Conservation (phyloP, 1,140 invertebrate genomes). For the Temnothorax longispinosus region DNA sequence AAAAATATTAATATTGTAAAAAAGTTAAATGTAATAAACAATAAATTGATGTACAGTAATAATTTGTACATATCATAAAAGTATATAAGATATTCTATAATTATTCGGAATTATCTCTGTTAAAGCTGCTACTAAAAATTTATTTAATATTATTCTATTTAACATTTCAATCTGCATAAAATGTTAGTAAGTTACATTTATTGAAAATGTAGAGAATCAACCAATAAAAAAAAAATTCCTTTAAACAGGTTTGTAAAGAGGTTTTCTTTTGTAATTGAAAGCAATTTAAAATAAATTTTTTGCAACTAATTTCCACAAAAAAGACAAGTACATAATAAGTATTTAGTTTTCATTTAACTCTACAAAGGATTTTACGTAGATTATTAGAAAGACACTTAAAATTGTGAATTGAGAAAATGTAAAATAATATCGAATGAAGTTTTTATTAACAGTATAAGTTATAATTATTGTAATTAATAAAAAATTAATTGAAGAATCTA, state of each 20-base stretch:
- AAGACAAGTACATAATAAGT: background rate
- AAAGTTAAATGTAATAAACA: background rate
- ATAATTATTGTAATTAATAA: background rate
- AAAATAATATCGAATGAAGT: background rate
- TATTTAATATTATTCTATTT: background rate
- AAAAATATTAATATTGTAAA: background rate
- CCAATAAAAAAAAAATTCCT: background rate
- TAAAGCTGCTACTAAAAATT: background rate
- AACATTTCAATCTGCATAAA: background rate
- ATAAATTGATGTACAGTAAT: background rate
- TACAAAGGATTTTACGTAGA: background rate
- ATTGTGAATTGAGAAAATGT: background rate
- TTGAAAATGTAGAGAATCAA: background rate
- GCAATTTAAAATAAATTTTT: background rate
- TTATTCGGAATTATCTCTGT: background rate
- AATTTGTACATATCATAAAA: background rate
- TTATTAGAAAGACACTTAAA: background rate
- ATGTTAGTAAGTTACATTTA: conserved; percentile 10
- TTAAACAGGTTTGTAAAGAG: background rate
- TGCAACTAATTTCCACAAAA: background rate
- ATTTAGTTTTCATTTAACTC: background rate
- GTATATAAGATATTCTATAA: background rate
- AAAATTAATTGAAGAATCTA: background rate
- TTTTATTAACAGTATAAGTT: background rate
- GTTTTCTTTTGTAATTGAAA: background rate